phyloP scores from a whole-genome alignment of 2,888 invertebrate genomes.

The Neuroscelio doddi region DNA sequence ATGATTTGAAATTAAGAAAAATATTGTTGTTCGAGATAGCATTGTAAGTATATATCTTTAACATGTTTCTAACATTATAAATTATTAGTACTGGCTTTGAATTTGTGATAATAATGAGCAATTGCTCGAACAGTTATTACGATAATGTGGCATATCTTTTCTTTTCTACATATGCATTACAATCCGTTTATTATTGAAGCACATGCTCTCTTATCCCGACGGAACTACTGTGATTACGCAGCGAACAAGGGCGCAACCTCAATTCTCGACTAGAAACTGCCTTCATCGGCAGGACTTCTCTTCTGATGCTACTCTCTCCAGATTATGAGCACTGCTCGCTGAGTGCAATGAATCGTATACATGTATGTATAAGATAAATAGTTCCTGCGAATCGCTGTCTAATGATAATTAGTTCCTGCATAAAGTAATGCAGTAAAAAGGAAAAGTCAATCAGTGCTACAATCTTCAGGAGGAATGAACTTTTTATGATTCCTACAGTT shows the following conservation, averaged over 20 bases:
- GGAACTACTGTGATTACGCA: conserved; percentile 41
- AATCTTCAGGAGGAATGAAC: too few relatives aligned
- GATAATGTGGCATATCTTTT: conserved; percentile 25
- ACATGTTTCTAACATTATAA: too few relatives aligned
- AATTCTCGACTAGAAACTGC: conserved; percentile 29
- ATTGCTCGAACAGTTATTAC: conserved; percentile 23
- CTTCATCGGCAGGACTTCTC: conserved; percentile 33
- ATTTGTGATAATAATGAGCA: conserved; percentile 22
- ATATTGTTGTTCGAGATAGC: too few relatives aligned
- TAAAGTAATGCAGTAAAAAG: background rate
- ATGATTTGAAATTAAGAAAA: too few relatives aligned
- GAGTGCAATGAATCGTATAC: conserved; percentile 23
- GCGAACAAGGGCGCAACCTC: conserved; percentile 41
- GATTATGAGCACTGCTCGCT: conserved; percentile 20
- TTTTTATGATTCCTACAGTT: too few relatives aligned
- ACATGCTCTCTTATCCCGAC: conserved; percentile 23
- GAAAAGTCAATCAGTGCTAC: background rate
- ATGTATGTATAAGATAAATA: conserved; percentile 28
- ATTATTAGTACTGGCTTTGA: too few relatives aligned
- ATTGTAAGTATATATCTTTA: too few relatives aligned
- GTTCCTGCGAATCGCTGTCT: conserved; percentile 19
- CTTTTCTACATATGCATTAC: conserved; percentile 31
- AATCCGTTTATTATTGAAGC: conserved; percentile 42
- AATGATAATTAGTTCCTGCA: conserved; percentile 29
- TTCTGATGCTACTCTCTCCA: conserved; percentile 25